Percentiles rank a stretch among this genome's conserved stretches.
Evolutionary conservation across 2,888 invertebrate species (phyloP).

Genomic region (Papilio protenor): DNA sequence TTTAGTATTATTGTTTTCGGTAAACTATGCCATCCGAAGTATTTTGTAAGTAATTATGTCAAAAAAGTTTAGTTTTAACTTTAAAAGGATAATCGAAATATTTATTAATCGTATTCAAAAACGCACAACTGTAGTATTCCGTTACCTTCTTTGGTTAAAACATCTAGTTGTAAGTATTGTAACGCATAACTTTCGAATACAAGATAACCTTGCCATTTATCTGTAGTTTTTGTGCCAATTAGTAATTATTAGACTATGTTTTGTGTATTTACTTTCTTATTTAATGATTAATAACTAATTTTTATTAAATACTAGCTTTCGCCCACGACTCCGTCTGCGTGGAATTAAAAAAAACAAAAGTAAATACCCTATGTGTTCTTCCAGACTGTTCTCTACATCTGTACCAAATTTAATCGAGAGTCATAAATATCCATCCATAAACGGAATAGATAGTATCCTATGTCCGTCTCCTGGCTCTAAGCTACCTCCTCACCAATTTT

Average conservation of each 20-base stretch:
- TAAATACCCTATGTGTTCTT: too few relatives aligned
- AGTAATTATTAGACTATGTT: conserved; percentile 49
- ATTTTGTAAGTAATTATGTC: conserved; percentile 19
- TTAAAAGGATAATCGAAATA: conserved; percentile 19
- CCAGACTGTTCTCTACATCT: too few relatives aligned
- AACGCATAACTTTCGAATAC: conserved; percentile 20
- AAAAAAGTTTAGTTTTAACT: conserved; percentile 16
- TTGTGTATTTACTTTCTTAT: not conserved
- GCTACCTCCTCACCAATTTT: too few relatives aligned
- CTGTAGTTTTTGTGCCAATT: conserved; percentile 54
- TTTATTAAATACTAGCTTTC: too few relatives aligned
- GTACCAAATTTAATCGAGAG: too few relatives aligned
- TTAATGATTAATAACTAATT: not conserved
- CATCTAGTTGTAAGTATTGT: conserved; percentile 35
- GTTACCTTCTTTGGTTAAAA: conserved; percentile 37
- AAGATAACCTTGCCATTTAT: conserved; percentile 38
- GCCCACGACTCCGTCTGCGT: too few relatives aligned
- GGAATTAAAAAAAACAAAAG: too few relatives aligned
- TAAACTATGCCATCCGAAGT: conserved; percentile 36
- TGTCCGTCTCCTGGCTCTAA: too few relatives aligned
- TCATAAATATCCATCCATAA: too few relatives aligned
- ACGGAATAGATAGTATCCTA: too few relatives aligned
- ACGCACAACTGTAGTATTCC: conserved; percentile 34
- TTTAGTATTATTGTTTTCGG: conserved; percentile 10
- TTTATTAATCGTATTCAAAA: conserved; percentile 6